These are phyloP conservation scores for Cotesia vestalis DNA, from an alignment of 1,140 invertebrate species.

Conservation along the genomic window DNA sequence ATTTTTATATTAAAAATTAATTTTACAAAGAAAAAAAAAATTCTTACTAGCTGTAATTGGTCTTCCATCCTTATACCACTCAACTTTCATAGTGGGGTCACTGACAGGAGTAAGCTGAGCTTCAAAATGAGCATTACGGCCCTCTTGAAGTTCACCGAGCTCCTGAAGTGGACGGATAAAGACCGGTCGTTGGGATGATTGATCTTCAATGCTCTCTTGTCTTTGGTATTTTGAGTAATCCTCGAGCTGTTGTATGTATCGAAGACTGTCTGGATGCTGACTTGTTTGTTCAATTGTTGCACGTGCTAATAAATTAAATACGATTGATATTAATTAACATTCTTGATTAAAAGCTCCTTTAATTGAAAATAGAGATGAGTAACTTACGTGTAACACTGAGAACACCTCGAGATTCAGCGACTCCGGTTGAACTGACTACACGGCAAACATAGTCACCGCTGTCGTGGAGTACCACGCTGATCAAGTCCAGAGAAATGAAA, in stretches of 20 bases:
- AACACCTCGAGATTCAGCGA: slow-evolving; percentile 89
- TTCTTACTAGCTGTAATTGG: slow-evolving; percentile 85
- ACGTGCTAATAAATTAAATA: slow-evolving; percentile 66
- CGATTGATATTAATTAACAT: no score
- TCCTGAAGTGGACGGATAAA: slow-evolving; percentile 91
- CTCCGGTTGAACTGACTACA: slow-evolving; percentile 89
- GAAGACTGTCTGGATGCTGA: slow-evolving; percentile 93
- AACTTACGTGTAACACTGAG: slow-evolving; percentile 77
- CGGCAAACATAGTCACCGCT: slow-evolving; percentile 94
- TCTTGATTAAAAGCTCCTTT: slow-evolving; percentile 5
- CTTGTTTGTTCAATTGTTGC: slow-evolving; percentile 84
- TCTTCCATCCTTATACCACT: slow-evolving; percentile 97
- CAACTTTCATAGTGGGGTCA: slow-evolving; percentile 96
- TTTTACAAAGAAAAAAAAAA: not conserved
- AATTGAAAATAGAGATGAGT: slow-evolving; percentile 5
- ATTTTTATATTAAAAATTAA: not conserved
- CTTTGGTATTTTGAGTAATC: slow-evolving; percentile 89
- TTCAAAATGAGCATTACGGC: slow-evolving; percentile 93
- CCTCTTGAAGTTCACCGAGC: slow-evolving; percentile 88
- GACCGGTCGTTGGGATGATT: slow-evolving; percentile 78
- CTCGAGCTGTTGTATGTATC: slow-evolving; percentile 92
- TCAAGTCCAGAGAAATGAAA: slow-evolving; percentile 91
- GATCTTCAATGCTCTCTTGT: slow-evolving; percentile 83
- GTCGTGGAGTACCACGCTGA: slow-evolving; percentile 87
- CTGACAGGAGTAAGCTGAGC: slow-evolving; percentile 93